Evolutionary conservation across 2,888 invertebrate species (phyloP), one percentile per base, ranked within the genome.

Genomic region (Scaptomyza cyrtandrae): DNA sequence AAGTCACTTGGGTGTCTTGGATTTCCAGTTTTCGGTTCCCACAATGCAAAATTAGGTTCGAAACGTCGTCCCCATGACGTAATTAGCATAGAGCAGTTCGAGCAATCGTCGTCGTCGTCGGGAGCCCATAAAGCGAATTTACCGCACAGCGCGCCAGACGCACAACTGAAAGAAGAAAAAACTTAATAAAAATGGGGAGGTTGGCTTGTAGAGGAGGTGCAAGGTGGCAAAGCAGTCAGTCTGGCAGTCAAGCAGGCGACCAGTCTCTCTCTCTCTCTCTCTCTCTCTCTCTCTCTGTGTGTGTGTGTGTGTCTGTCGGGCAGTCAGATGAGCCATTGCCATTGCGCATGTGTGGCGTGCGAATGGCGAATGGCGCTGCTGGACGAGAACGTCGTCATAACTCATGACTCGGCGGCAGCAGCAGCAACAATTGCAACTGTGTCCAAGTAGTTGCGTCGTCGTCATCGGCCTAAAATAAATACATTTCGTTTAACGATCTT

Each of bases 21-120:
- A 88, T 89, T 90, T 90, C 90, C 90, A 90, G 90, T 90, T 90
- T 90, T 90, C 86, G 90, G 91, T 90, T 90, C 90, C 90, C 90
- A 90, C 88, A 90, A 90, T 90, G 89, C 89, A 90, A 90, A 89
- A 89, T 88, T 87, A 89, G 90, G 88, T 89, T 90, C 80, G 75
- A 87, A 81, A 76, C 88, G 85, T 88, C 89, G 90, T 89, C 90
- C 90, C 90, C 90, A 90, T 90, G 90, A 90, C 90, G 90, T 90
- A 90, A 90, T 90, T 90, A 90, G 90, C 91, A 90, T 90, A 90
- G 91, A 88, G 89, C 88, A 90, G 89, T 84, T 79, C 74, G 77
- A 68, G 74, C 49, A 35, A 31, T 50, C 33, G 72, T 50, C 49
- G 62, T 55, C 43, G 71, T 41, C 33, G 60, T 86, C 84, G 81